Evolutionary conservation across 2,888 invertebrate genomes (phyloP), one percentile per base, ranked within the genome.

Genomic region (Meghimatium bilineatum): DNA sequence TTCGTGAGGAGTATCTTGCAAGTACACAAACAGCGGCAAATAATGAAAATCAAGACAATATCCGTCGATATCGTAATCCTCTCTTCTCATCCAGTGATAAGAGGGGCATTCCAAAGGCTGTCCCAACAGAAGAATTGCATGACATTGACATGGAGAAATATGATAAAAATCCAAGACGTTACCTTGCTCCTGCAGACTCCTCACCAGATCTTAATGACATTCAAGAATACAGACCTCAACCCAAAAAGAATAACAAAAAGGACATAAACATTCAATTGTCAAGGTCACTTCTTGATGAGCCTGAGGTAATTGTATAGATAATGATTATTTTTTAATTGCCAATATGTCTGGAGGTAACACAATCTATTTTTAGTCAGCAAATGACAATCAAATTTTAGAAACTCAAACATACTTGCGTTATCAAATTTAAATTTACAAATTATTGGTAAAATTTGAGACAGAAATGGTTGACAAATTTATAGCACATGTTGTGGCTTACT

Each of bases 41-140:
- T 93, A 97, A 97, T 93, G 97, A 97, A 94, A 97, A 97, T 93
- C 97, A 97, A 92, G 97, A 97, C 93, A 97, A 97, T 94, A 97
- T 97, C 85, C 95, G 97, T 80, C 95, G 97, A 87, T 97, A 96
- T 94, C 90, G 92, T 76, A 97, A 97, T 94, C 96, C 97, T 8
- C 94, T 97, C 84, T 96, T 96, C 91, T 95, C 95, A 86, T 95
- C 94, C 69, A 94, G 94, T 89, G 92, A 94, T 84, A 93, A 93
- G 75, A 93, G 93, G 85, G 93, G 94, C 69, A 92, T 89, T 23
- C 84, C 86, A 32, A 89, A 86, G 52, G 89, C 88, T 72, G 90
- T 90, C 38, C 90, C 90, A 12, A 89, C 91, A 23, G 95, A 95
- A 85, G 96, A 96, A 89, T 95, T 95, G 93, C 92, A 95, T 75